A percentile compares a stretch with the other conserved stretches of the same genome.
phyloP scores from a whole-genome alignment of 2,888 invertebrate genomes.

The Heliconius aoede region DNA sequence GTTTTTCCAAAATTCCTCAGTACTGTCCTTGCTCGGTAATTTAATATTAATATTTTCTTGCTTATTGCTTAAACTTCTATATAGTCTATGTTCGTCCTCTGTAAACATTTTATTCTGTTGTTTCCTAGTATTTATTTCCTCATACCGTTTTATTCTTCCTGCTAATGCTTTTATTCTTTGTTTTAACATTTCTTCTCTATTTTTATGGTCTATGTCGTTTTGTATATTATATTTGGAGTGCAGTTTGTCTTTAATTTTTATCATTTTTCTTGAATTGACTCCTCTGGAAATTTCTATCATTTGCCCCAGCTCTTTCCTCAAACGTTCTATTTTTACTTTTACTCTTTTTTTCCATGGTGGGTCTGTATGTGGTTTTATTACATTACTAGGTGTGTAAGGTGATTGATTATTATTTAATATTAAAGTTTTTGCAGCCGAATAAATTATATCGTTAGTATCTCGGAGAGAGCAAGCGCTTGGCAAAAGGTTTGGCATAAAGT shows the following conservation, averaged over 20 bases:
- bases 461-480: neutral
- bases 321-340: no score
- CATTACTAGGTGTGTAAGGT: no score
- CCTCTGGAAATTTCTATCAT: neutral
- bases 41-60: neutral
- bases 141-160: no score
- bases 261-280: neutral
- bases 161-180: no score
- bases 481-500: neutral
- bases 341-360: no score
- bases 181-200: constrained; percentile 23
- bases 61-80: no score
- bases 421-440: constrained; percentile 12
- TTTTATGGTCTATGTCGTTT: constrained; percentile 18
- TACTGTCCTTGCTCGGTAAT: neutral
- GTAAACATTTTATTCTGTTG: no score
- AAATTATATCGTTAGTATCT: constrained; percentile 1
- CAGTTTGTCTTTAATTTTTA: constrained; percentile 22
- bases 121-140: no score
- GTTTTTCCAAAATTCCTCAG: neutral
- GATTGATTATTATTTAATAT: neutral
- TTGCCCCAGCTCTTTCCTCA: no score
- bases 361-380: no score
- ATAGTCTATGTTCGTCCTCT: no score
- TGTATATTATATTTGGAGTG: constrained; percentile 20